phyloP scores from a whole-genome alignment of 2,888 invertebrate species.

The Apamea crenata region DNA sequence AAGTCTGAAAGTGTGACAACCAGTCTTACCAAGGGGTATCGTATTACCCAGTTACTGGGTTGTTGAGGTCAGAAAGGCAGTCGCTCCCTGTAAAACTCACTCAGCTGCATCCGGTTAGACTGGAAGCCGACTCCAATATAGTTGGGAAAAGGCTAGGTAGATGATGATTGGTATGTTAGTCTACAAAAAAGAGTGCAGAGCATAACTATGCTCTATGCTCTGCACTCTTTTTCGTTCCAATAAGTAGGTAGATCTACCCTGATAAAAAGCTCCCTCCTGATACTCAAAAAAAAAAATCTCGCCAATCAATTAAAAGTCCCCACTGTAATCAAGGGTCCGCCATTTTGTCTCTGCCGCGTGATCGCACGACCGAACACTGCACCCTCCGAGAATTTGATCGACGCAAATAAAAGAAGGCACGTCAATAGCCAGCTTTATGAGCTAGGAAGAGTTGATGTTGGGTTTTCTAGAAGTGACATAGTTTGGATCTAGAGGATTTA shows the following conservation, averaged over 20 bases:
- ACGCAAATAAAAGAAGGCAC: slow-evolving; percentile 78
- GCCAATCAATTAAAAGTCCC: slow-evolving; percentile 72
- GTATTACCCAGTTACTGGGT: too few species aligned
- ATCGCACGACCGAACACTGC: slow-evolving; percentile 77
- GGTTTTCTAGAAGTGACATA: slow-evolving; percentile 48
- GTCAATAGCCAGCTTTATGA: slow-evolving; percentile 81
- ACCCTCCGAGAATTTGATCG: slow-evolving; percentile 77
- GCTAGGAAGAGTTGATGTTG: slow-evolving; percentile 70
- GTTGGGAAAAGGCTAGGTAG: too few species aligned
- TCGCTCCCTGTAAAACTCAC: too few species aligned
- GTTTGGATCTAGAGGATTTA: background rate
- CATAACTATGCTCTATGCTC: too few species aligned
- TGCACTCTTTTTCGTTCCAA: too few species aligned
- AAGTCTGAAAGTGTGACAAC: too few species aligned
- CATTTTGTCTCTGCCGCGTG: slow-evolving; percentile 77
- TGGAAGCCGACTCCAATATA: too few species aligned
- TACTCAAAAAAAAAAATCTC: slow-evolving; percentile 40
- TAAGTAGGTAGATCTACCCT: background rate
- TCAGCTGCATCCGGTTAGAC: too few species aligned
- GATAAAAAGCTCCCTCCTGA: background rate
- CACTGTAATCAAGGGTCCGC: slow-evolving; percentile 73
- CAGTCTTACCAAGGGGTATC: too few species aligned
- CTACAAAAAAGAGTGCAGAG: background rate
- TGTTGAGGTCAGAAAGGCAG: too few species aligned
- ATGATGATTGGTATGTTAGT: background rate